Evolutionary conservation across 1,140 invertebrate genomes (phyloP).

Genomic region (Dreissena polymorpha): DNA sequence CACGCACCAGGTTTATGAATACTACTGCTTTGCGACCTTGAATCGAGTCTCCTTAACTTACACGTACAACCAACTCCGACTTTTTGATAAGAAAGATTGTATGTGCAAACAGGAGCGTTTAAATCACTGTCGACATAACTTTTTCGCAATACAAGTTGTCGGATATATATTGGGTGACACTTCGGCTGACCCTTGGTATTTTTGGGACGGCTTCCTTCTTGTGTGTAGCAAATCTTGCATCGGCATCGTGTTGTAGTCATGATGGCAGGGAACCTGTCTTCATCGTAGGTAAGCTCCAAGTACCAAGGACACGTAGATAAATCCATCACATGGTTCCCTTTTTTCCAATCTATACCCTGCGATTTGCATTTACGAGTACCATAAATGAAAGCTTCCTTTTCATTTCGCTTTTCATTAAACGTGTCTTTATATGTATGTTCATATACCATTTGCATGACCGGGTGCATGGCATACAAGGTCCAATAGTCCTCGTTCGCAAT

Average conservation of each 20-base stretch:
- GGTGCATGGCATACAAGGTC: too few species aligned
- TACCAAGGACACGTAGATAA: slow-evolving; percentile 37
- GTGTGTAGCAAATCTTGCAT: slow-evolving; percentile 11
- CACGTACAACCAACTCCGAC: slow-evolving; percentile 25
- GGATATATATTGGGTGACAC: background rate
- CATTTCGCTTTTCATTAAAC: too few species aligned
- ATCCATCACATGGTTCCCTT: background rate
- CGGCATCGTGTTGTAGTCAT: slow-evolving; percentile 28
- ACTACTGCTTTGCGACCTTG: background rate
- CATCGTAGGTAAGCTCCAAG: slow-evolving; percentile 3
- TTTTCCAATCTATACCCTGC: background rate
- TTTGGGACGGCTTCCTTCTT: background rate
- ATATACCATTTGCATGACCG: too few species aligned
- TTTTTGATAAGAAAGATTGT: background rate
- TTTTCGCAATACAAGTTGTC: background rate
- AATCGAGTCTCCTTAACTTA: background rate
- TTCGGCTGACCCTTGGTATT: background rate
- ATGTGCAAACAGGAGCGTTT: background rate
- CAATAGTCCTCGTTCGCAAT: background rate
- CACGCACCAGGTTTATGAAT: background rate
- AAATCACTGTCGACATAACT: background rate
- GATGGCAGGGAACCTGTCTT: slow-evolving; percentile 17
- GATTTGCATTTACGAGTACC: background rate
- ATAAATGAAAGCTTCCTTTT: background rate
- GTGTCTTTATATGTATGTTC: too few species aligned